phyloP scores from a whole-genome alignment of 2,797 vertebrate genomes.

The Phrynocephalus forsythii region DNA sequence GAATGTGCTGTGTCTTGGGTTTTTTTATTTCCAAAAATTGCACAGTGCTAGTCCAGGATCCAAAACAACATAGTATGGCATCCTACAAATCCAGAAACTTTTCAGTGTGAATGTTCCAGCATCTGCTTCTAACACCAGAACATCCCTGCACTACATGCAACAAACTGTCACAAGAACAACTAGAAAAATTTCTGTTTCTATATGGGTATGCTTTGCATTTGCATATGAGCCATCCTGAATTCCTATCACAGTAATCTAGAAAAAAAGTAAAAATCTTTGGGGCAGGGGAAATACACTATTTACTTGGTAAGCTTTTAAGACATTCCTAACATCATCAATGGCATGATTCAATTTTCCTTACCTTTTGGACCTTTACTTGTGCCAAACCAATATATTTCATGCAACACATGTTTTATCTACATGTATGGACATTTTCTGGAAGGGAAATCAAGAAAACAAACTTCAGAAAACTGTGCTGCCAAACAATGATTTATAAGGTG shows the following conservation, averaged over 20 bases:
- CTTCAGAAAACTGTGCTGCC: background rate
- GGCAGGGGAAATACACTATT: background rate
- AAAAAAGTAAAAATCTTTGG: background rate
- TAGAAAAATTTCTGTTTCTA: background rate
- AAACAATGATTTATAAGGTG: background rate
- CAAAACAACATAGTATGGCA: background rate
- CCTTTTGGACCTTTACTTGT: constrained; percentile 59
- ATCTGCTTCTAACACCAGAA: background rate
- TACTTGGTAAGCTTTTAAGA: background rate
- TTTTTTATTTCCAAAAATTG: background rate
- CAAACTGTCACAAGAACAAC: no score
- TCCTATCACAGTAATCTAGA: background rate
- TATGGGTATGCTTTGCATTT: background rate
- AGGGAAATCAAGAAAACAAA: background rate
- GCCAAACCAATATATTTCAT: constrained; percentile 32
- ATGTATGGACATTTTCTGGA: constrained; percentile 50
- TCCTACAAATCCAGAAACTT: no score
- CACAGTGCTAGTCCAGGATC: background rate
- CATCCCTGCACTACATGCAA: background rate
- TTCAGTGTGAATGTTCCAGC: background rate
- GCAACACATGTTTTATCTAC: constrained; percentile 58
- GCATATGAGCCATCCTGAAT: background rate
- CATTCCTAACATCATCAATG: background rate
- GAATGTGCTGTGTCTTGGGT: background rate
- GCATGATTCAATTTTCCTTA: constrained; percentile 44